phyloP scores from a whole-genome alignment of 1,140 invertebrate genomes.

The Eciton burchellii region DNA sequence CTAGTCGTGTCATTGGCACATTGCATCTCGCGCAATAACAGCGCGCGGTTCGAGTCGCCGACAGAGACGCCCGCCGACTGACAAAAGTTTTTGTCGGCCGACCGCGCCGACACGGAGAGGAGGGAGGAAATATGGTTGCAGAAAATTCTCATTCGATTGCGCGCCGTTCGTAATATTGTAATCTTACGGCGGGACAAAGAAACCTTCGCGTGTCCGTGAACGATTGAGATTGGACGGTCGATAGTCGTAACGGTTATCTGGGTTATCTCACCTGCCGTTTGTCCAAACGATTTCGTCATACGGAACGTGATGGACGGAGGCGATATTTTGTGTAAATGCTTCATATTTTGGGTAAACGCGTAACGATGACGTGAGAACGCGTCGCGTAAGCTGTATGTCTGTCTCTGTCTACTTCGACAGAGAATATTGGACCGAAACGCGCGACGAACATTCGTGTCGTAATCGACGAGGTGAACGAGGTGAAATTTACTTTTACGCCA shows the following conservation, averaged over 20 bases:
- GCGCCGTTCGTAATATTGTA: conserved; percentile 63
- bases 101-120: too few species aligned
- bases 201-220: conserved; percentile 62
- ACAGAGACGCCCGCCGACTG: conserved; percentile 57
- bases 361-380: not conserved
- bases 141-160: conserved; percentile 64
- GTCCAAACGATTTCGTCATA: conserved; percentile 47
- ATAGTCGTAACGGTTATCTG: conserved; percentile 53
- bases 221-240: conserved; percentile 66
- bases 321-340: conserved; percentile 8
- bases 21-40: conserved; percentile 23
- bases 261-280: conserved; percentile 55
- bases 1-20: conserved; percentile 35
- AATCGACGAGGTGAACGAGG: too few species aligned
- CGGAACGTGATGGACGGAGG: conserved; percentile 26
- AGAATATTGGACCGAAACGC: too few species aligned
- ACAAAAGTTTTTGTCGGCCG: conserved; percentile 64
- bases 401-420: too few species aligned
- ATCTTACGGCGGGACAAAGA: conserved; percentile 68
- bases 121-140: conserved; percentile 56
- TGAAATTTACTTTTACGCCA: too few species aligned
- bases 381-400: too few species aligned
- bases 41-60: conserved; percentile 63
- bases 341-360: not conserved
- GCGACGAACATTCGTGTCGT: too few species aligned